phyloP scores from a whole-genome alignment of 2,113 vertebrate genomes.

The Phoxinus phoxinus region DNA sequence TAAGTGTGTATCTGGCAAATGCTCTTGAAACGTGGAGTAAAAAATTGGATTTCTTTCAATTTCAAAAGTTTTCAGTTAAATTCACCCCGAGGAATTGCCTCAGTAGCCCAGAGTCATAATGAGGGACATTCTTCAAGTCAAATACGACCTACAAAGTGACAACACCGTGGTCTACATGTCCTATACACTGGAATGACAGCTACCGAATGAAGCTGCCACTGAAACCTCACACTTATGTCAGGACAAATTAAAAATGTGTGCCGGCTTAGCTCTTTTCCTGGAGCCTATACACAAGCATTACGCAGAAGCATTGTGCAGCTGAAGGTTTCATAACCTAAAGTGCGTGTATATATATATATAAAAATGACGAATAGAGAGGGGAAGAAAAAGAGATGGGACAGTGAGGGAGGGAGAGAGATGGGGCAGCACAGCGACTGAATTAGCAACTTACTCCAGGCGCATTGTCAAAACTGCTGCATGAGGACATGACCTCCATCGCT shows the following conservation, averaged over 20 bases:
- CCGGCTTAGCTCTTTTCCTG: slow-evolving; percentile 45
- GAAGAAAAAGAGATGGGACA: slow-evolving; percentile 31
- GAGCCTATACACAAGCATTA: slow-evolving; percentile 51
- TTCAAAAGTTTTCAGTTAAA: neutral
- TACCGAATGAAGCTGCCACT: slow-evolving; percentile 53
- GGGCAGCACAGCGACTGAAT: slow-evolving; percentile 56
- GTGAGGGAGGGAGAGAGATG: slow-evolving; percentile 36
- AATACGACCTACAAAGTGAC: slow-evolving; percentile 44
- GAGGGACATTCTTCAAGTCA: slow-evolving; percentile 48
- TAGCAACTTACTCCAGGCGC: slow-evolving; percentile 59
- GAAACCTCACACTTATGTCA: slow-evolving; percentile 42
- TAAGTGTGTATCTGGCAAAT: neutral
- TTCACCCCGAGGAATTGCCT: neutral
- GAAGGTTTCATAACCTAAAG: neutral
- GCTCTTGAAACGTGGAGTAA: neutral
- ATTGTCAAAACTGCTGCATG: slow-evolving; percentile 56
- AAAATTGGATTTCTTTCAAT: neutral
- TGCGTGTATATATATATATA: neutral
- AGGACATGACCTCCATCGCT: slow-evolving; percentile 60
- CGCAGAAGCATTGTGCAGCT: slow-evolving; percentile 49
- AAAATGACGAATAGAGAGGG: slow-evolving; percentile 11
- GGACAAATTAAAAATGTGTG: slow-evolving; percentile 44
- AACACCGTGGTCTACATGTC: slow-evolving; percentile 15
- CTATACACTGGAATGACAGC: slow-evolving; percentile 46
- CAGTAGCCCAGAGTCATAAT: slow-evolving; percentile 20